Conservation (phyloP, 1,140 invertebrate genomes). For the Olivierus martensii region DNA sequence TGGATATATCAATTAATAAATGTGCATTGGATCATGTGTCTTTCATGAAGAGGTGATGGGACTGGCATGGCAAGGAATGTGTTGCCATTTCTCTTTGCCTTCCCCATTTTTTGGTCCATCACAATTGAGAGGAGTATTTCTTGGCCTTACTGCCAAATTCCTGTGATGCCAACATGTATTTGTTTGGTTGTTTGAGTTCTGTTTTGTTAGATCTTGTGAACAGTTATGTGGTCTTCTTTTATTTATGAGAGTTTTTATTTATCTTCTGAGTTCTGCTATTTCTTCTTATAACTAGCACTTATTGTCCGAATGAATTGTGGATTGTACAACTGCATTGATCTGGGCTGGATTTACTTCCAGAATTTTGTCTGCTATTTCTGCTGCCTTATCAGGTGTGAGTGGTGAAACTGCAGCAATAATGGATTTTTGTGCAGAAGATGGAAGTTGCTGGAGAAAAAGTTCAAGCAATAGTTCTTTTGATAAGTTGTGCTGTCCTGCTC, state of each 20-base stretch:
- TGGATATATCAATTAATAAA: conserved; percentile 11
- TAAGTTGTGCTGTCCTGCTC: not conserved
- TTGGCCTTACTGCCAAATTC: conserved; percentile 7
- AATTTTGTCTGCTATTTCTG: not conserved
- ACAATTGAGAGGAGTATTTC: conserved; percentile 1
- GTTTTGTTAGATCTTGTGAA: too few species aligned
- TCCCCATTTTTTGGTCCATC: not conserved
- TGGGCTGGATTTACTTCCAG: not conserved
- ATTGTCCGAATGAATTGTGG: too few species aligned
- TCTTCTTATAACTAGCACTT: too few species aligned
- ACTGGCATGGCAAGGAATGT: not conserved
- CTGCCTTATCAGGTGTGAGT: not conserved
- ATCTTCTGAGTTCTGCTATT: too few species aligned
- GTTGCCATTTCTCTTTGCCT: not conserved
- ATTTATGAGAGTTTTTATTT: too few species aligned
- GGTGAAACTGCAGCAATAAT: not conserved
- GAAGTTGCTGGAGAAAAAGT: conserved; percentile 1
- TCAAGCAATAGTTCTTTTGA: not conserved
- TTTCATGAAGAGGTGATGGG: conserved; percentile 9
- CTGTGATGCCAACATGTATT: conserved; percentile 7
- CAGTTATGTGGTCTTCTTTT: too few species aligned
- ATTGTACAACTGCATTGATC: not conserved
- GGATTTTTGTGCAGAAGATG: not conserved
- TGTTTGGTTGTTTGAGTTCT: too few species aligned
- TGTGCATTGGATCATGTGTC: not conserved